Conservation (phyloP, 2,888 invertebrate species). For the Hemithea aestivaria region DNA sequence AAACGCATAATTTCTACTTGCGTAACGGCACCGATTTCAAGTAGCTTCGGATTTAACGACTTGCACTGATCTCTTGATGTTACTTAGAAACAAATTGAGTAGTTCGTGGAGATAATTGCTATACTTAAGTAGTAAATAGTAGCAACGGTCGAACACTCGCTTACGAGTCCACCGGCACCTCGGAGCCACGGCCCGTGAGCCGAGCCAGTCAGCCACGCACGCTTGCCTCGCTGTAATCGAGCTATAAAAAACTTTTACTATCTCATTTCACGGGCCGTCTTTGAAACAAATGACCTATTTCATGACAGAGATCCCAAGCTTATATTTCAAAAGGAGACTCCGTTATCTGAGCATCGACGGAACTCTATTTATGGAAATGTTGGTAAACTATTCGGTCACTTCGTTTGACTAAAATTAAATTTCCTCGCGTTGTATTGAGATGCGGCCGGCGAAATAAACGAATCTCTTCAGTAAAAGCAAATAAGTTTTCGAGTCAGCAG, state of each 20-base stretch:
- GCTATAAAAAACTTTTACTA: constrained; percentile 66
- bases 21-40: constrained; percentile 8
- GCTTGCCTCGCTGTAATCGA: constrained; percentile 40
- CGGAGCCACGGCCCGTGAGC: constrained; percentile 23
- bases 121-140: constrained; percentile 30
- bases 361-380: constrained; percentile 23
- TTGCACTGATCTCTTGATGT: constrained; percentile 8
- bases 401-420: constrained; percentile 35
- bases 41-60: constrained; percentile 11
- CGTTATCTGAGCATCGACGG: constrained; percentile 19
- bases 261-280: constrained; percentile 59
- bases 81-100: constrained; percentile 17
- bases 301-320: constrained; percentile 25
- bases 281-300: constrained; percentile 52
- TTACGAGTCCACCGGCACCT: too few species aligned
- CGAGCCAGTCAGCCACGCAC: constrained; percentile 24
- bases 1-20: too few species aligned
- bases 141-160: constrained; percentile 3
- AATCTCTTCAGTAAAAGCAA: constrained; percentile 37
- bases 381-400: constrained; percentile 29
- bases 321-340: constrained; percentile 34
- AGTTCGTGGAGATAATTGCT: constrained; percentile 16
- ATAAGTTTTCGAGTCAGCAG: constrained; percentile 41
- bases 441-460: constrained; percentile 27
- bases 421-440: constrained; percentile 28